phyloP scores from a whole-genome alignment of 1,140 invertebrate genomes.

The Neuroterus valhalla region DNA sequence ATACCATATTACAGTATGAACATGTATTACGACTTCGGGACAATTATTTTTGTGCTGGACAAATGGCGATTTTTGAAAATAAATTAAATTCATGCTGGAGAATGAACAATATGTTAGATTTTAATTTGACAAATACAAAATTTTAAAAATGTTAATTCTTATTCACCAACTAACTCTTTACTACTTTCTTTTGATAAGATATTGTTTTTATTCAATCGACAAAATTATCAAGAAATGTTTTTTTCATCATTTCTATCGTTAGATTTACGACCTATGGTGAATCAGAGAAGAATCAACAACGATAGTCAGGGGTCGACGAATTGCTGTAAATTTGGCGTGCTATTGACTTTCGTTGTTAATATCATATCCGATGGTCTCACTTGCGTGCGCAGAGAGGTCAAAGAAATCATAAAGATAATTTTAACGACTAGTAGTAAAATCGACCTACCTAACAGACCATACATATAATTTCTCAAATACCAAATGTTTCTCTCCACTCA shows the following conservation, averaged over 20 bases:
- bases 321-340: conserved; percentile 6
- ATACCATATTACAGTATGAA: no score
- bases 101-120: no score
- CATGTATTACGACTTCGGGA: no score
- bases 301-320: not conserved
- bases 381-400: not conserved
- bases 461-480: not conserved
- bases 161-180: no score
- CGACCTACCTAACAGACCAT: not conserved
- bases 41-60: no score
- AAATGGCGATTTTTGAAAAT: no score
- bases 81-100: no score
- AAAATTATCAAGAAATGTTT: not conserved
- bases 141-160: no score
- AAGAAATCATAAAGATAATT: conserved; percentile 26
- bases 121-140: no score
- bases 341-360: conserved; percentile 25
- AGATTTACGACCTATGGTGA: not conserved
- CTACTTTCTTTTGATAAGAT: not conserved
- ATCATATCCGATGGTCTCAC: conserved; percentile 14
- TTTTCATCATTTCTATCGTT: not conserved
- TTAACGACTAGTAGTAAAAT: conserved; percentile 23
- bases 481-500: not conserved
- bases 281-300: not conserved
- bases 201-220: not conserved